These are phyloP conservation scores for Chrysocyon brachyurus DNA, from an alignment of 2,797 vertebrate species.

Conservation along the genomic window DNA sequence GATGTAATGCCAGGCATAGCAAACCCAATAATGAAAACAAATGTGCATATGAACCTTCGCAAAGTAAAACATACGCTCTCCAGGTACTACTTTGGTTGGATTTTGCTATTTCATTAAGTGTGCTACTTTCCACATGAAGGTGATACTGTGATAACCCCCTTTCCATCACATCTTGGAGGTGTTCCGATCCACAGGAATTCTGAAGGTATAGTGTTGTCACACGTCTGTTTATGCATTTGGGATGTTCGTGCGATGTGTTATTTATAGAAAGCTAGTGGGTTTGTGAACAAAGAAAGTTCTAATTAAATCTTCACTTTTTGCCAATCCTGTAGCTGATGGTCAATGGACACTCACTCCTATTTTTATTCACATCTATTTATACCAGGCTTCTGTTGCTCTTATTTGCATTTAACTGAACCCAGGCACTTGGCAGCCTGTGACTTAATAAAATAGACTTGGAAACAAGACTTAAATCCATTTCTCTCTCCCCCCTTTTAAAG, in stretches of 20 bases:
- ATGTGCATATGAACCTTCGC: accelerated
- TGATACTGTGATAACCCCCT: background rate
- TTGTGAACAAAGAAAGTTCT: constrained; percentile 65
- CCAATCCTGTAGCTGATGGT: background rate
- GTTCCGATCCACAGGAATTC: background rate
- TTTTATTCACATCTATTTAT: constrained; percentile 37
- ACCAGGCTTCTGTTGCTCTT: constrained; percentile 25
- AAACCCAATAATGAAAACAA: background rate
- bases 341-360: background rate
- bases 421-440: constrained; percentile 21
- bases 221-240: background rate
- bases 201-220: background rate
- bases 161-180: background rate
- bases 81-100: background rate
- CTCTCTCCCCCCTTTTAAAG: constrained; percentile 19
- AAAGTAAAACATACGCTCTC: background rate
- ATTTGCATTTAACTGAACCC: constrained; percentile 40
- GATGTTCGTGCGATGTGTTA: background rate
- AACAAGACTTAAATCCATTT: constrained; percentile 60
- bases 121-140: background rate
- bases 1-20: accelerated
- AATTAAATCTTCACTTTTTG: constrained; percentile 66
- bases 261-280: constrained; percentile 34
- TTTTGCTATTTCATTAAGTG: background rate
- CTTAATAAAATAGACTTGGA: constrained; percentile 56